Base-by-base conservation (phyloP, 2,888 invertebrate genomes). In the Hecatera dysodea region DNA sequence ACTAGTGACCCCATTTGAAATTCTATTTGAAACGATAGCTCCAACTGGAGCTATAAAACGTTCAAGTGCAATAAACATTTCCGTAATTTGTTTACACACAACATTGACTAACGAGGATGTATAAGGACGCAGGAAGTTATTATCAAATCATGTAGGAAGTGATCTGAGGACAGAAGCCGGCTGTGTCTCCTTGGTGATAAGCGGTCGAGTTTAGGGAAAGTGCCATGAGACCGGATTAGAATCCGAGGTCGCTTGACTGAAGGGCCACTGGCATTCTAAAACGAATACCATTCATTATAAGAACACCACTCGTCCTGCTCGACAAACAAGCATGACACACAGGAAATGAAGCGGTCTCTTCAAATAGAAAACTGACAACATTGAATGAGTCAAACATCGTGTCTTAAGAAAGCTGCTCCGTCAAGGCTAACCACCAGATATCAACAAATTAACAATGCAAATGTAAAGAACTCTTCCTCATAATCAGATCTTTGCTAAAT, bases 71-170 rank as follows among this genome's bases (percentile, higher is more conserved):
- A 85, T 85, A 82, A 88, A 87, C 87, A 86, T 91, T 94, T 94
- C 94, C 94, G 91, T 84, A 85, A 92, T 83, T 90, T 86, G 82
- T 87, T 87, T 89, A 90, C 90, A 89, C 89, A 90, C 91, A 92
- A 90, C 93, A 93, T 93, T 91, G 90, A 90, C 90, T 88, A 88
- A 90, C 88, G 90, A 93, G 93, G 93, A 93, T 93, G 92, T 88
- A 89, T 90, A 89, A 94, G 93, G 92, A 93, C 92, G 89, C 90
- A 92, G 95, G 95, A 95, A 95, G 92, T 93, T 91, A 93, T 95
- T 95, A 95, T 94, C 93, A 92, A 93, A 94, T 90, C 93, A 90
- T 93, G 89, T 91, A 94, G 95, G 95, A 94, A 94, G 92, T 87
- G 86, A 80, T 86, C 87, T 87, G 87, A 92, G 91, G 91, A 91